Evolutionary conservation across 2,888 invertebrate species (phyloP).

Genomic region (Mechanitis mazaeus): DNA sequence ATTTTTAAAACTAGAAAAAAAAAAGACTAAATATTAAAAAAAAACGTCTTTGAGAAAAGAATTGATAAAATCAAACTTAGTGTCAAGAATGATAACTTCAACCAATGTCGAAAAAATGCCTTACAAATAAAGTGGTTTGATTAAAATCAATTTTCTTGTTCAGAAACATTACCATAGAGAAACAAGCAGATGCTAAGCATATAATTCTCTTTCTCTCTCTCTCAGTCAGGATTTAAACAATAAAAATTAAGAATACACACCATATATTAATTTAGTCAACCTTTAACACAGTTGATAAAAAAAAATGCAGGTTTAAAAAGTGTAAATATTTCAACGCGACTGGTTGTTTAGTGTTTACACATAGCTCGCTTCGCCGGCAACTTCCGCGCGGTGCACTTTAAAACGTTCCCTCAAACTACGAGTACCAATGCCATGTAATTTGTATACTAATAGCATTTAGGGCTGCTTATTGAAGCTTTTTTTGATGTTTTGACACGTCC

Average conservation of each 20-base stretch:
- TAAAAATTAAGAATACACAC: background rate
- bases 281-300: constrained; percentile 12
- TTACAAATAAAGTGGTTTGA: no score
- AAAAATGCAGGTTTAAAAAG: constrained; percentile 40
- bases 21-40: no score
- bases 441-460: constrained; percentile 17
- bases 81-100: no score
- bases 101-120: no score
- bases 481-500: background rate
- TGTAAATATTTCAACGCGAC: constrained; percentile 48
- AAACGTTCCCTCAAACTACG: constrained; percentile 42
- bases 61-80: no score
- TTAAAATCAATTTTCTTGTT: no score
- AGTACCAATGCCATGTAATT: constrained; percentile 23
- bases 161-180: no score
- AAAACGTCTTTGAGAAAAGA: no score
- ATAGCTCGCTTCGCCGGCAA: constrained; percentile 42
- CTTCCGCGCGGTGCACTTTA: constrained; percentile 51
- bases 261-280: no score
- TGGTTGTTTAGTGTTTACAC: constrained; percentile 47
- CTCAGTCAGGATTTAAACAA: constrained; percentile 2
- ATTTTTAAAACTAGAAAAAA: no score
- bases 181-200: no score
- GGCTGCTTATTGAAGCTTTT: background rate
- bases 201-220: background rate